These are phyloP conservation scores for Pica pica DNA, from an alignment of 2,113 vertebrate genomes.

Conservation along the genomic window DNA sequence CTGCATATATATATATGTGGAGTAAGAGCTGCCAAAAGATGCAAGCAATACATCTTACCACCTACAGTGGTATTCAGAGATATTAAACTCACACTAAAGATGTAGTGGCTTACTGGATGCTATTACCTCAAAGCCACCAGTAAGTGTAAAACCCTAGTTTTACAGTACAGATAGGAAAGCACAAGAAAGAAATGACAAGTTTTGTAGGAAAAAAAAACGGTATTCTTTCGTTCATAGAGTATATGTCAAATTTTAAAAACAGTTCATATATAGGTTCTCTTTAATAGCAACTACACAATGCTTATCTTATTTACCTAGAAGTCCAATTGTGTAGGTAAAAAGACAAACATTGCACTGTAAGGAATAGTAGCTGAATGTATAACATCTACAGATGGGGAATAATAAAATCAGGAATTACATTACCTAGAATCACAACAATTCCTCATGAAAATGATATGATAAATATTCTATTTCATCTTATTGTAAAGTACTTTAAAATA, in stretches of 20 bases:
- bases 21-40: background rate
- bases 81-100: background rate
- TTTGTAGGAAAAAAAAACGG: background rate
- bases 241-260: background rate
- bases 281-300: background rate
- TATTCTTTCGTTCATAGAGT: background rate
- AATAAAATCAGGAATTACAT: background rate
- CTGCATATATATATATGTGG: background rate
- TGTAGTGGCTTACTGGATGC: background rate
- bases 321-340: background rate
- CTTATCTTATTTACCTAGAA: background rate
- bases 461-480: background rate
- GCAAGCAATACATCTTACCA: background rate
- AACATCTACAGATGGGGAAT: background rate
- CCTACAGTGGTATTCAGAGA: background rate
- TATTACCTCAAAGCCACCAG: background rate
- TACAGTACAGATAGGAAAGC: background rate
- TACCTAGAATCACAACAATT: background rate
- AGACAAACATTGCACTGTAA: background rate
- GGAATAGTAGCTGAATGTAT: background rate
- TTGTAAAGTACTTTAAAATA: background rate
- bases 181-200: background rate
- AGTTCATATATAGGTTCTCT: background rate
- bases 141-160: background rate
- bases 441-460: background rate